Base-by-base conservation (phyloP, 1,140 invertebrate genomes). In the Hycleus cichorii region DNA sequence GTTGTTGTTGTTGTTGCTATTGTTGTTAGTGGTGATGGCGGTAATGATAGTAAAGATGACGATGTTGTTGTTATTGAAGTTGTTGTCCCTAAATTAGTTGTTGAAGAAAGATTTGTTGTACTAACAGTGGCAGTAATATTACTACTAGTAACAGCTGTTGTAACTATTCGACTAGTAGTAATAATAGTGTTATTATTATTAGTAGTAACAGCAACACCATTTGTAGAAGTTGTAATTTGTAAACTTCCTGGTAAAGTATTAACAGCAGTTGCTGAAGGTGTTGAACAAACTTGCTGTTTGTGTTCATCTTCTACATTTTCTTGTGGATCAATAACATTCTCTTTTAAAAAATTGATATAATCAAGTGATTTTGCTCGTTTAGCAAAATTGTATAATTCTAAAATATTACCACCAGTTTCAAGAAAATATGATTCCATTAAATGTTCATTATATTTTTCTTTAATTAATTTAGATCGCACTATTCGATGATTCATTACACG, bases 391-490 rank as follows among this genome's bases (percentile, higher is more conserved):
- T 83, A 81, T 73, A 87, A 91, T 71, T 95, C 92, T 81, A 92
- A 87, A 75, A 94, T 84, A 74, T 92, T 93, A 39, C 89, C 89
- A 59, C 87, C 87, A 66, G 81, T 82, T 75, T 92, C 87, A 43
- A 95, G 79, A 74, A 90, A 93, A 77, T 86, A 95, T 49, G 88
- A 76, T 76, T 95, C 92, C 47, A 88, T 82, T 62, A 89, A 80
- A 75, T 88, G 83, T 69, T 94, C 91, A 64, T 83, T 82, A 75
- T 91, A 91, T 69, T 82, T 81, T 47, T 73, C 72, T 52, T 70
- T 71, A 5, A 72, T 62, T 5, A 72, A 58, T 52, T 72, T 74
- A 3, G 72, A 71, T 12, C 67, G 58, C 10, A 74, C 71, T 56
- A 71, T 71, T 27, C 68, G 57, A 62, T 74, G 70, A 51, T 72